Evolutionary conservation across 2,888 invertebrate genomes (phyloP), one percentile per base, ranked within the genome.

Genomic region (Coenonympha glycerion): DNA sequence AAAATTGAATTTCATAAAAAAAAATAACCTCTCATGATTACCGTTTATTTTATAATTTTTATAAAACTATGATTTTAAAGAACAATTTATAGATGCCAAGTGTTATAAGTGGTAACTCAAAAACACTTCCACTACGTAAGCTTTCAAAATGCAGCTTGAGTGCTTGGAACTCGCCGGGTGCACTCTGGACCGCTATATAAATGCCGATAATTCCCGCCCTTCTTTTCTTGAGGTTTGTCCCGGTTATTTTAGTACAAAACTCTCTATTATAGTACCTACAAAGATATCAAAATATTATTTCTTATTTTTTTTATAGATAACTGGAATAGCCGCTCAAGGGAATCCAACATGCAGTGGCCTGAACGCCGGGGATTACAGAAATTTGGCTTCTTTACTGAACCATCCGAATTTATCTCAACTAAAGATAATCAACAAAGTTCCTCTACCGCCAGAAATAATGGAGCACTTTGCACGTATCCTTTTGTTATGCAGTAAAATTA

Each of bases 401-500:
- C 92, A 92, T 54, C 88, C 91, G 54, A 91, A 91, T 64, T 88
- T 96, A 61, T 92, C 92, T 54, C 94, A 96, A 74, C 88, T 97
- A 64, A 92, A 92, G 69, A 91, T 93, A 55, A 83, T 93, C 18
- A 94, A 92, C 71, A 95, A 94, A 87, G 92, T 96, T 55, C 95
- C 97, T 8, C 87, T 98, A 47, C 98, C 98, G 18, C 92, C 94
- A 6, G 98, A 98, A 88, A 93, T 98, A 53, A 91, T 97, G 85
- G 97, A 98, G 83, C 96, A 98, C 79, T 96, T 97, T 88, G 92
- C 93, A 62, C 95, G 97, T 97, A 94, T 92, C 92, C 92, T 46
- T 46, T 46, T 45, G 33, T 8, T 28, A 28, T 5, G 16, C 2
- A 19, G 3, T 21, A 18, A 18, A n/a, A n/a, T n/a, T n/a, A n/a